These are phyloP conservation scores for Trachythela sp. DNA, from an alignment of 64 coral and sea anemone genomes.

Conservation along the genomic window DNA sequence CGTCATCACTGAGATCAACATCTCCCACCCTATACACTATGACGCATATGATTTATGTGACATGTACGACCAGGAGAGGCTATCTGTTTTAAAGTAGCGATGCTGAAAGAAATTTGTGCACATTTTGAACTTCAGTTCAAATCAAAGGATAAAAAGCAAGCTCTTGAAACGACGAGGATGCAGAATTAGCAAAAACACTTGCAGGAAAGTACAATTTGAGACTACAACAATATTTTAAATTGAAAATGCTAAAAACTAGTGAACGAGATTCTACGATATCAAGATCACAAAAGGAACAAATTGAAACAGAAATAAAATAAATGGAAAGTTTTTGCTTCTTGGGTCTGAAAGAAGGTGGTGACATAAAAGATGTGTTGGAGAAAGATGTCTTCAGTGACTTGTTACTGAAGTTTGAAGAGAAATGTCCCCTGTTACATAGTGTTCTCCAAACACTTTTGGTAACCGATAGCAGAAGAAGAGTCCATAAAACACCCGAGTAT, in stretches of 20 bases:
- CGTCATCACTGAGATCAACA: neutral
- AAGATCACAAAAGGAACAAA: neutral
- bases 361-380: neutral
- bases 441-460: conserved; percentile 33
- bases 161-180: too few relatives aligned
- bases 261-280: too few relatives aligned
- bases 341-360: neutral
- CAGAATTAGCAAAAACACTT: too few relatives aligned
- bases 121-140: conserved; percentile 22
- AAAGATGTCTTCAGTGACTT: neutral
- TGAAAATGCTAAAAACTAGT: too few relatives aligned
- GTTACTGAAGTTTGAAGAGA: neutral
- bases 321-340: neutral
- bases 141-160: conserved; percentile 10
- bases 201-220: too few relatives aligned
- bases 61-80: neutral
- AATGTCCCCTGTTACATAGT: conserved; percentile 29
- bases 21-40: neutral
- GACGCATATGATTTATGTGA: conserved; percentile 15
- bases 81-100: conserved; percentile 16
- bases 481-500: conserved; percentile 12
- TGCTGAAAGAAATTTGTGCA: conserved; percentile 9
- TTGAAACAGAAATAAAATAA: neutral
- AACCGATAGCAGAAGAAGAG: neutral
- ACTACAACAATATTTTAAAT: too few relatives aligned